phyloP scores from a whole-genome alignment of 2,797 vertebrate species.

The Numenius phaeopus region DNA sequence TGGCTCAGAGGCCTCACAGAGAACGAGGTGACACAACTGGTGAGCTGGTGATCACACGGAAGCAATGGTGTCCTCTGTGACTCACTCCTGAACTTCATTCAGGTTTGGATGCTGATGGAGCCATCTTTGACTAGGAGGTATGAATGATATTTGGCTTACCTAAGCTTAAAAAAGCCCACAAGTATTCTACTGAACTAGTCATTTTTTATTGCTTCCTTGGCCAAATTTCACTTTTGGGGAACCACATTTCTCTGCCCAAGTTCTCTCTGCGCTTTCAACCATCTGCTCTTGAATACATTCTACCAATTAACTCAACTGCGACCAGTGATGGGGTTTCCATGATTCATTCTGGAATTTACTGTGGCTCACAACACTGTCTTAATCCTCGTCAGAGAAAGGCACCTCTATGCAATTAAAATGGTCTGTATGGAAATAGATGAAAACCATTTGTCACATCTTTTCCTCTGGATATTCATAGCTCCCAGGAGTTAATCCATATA shows the following conservation, averaged over 20 bases:
- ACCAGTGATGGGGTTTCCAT: not conserved
- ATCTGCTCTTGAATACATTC: not conserved
- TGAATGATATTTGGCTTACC: not conserved
- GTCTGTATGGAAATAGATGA: not conserved
- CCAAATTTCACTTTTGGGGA: not conserved
- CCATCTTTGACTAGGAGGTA: not conserved
- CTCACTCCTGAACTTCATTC: not conserved
- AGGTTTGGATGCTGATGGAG: not conserved
- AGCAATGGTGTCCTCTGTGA: not conserved
- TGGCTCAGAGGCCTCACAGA: not conserved
- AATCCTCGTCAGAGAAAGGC: not conserved
- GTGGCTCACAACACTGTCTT: not conserved
- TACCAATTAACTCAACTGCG: not conserved
- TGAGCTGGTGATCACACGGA: not conserved
- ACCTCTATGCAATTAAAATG: not conserved
- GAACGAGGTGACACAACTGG: fast-evolving
- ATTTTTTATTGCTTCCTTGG: not conserved
- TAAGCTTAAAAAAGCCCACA: not conserved
- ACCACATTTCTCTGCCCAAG: not conserved
- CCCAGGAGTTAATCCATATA: not conserved
- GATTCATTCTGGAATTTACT: not conserved
- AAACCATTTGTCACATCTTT: not conserved
- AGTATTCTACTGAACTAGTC: not conserved
- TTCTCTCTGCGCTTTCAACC: not conserved
- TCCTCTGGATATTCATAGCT: not conserved